phyloP scores from a whole-genome alignment of 2,888 invertebrate genomes.

The Boloria selene region DNA sequence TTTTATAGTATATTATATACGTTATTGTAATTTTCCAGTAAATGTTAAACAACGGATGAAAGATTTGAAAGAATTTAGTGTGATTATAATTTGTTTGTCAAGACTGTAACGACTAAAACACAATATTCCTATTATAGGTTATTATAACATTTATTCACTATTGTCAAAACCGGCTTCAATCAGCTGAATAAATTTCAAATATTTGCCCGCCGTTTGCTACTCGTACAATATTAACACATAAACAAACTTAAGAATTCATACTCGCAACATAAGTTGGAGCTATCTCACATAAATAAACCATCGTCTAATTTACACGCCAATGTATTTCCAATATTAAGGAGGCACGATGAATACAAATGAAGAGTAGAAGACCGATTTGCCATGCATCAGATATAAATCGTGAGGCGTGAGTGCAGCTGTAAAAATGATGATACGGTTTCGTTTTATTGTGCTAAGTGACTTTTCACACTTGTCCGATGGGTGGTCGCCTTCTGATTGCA shows the following conservation, averaged over 20 bases:
- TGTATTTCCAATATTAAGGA: conserved; percentile 35
- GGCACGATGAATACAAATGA: conserved; percentile 42
- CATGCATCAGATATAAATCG: conserved; percentile 58
- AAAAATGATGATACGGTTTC: conserved; percentile 69
- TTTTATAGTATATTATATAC: too few relatives aligned
- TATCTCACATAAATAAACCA: conserved; percentile 33
- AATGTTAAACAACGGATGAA: too few relatives aligned
- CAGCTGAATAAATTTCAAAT: conserved; percentile 8
- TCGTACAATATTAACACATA: conserved; percentile 9
- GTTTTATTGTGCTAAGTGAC: conserved; percentile 48
- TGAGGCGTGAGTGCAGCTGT: conserved; percentile 63
- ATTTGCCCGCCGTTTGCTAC: neutral
- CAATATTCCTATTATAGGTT: neutral
- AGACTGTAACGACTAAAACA: too few relatives aligned
- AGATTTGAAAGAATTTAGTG: too few relatives aligned
- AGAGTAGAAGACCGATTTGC: conserved; percentile 42
- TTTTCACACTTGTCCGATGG: conserved; percentile 40
- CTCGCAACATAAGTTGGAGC: conserved; percentile 14
- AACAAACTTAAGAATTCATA: conserved; percentile 17
- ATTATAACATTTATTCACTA: neutral
- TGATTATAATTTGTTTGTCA: neutral
- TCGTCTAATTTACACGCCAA: conserved; percentile 30
- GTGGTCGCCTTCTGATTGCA: conserved; percentile 36
- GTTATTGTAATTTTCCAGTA: too few relatives aligned
- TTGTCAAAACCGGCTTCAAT: neutral